A percentile compares a stretch with the other conserved stretches of the same genome.
Conservation (phyloP, 2,888 invertebrate genomes). For the Notodonta dromedarius region DNA sequence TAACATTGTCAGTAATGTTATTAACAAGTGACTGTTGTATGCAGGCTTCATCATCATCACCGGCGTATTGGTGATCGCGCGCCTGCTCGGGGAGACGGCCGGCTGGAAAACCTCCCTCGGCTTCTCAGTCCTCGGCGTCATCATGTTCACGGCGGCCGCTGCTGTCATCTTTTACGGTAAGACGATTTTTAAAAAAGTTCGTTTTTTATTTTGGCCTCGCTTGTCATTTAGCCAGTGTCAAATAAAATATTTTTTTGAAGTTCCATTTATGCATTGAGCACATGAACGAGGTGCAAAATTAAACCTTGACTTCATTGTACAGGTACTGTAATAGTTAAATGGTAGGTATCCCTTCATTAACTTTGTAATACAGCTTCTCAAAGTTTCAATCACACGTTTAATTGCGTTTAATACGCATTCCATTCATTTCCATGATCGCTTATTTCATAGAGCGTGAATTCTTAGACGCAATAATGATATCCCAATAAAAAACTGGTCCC, state of each 20-base stretch:
- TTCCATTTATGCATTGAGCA: too few relatives aligned
- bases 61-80: constrained; percentile 84
- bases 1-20: neutral
- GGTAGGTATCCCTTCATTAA: neutral
- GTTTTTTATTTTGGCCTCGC: too few relatives aligned
- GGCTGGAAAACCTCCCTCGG: constrained; percentile 86
- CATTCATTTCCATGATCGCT: constrained; percentile 24
- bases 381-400: neutral
- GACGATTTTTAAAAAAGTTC: constrained; percentile 14
- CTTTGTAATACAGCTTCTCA: neutral
- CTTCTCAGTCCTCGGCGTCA: constrained; percentile 85
- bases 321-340: too few relatives aligned
- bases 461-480: constrained; percentile 25
- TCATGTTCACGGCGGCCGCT: constrained; percentile 86
- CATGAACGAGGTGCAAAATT: too few relatives aligned
- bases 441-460: constrained; percentile 36
- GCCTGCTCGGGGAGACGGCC: constrained; percentile 84
- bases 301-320: too few relatives aligned
- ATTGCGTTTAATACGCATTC: constrained; percentile 10
- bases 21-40: constrained; percentile 11
- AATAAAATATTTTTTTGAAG: too few relatives aligned
- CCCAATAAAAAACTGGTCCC: constrained; percentile 7
- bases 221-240: too few relatives aligned
- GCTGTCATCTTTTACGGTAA: constrained; percentile 85
- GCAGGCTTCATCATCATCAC: constrained; percentile 87